Percentiles rank a stretch among this genome's conserved stretches.
Conservation (phyloP, 2,113 vertebrate genomes). For the Martes martes region DNA sequence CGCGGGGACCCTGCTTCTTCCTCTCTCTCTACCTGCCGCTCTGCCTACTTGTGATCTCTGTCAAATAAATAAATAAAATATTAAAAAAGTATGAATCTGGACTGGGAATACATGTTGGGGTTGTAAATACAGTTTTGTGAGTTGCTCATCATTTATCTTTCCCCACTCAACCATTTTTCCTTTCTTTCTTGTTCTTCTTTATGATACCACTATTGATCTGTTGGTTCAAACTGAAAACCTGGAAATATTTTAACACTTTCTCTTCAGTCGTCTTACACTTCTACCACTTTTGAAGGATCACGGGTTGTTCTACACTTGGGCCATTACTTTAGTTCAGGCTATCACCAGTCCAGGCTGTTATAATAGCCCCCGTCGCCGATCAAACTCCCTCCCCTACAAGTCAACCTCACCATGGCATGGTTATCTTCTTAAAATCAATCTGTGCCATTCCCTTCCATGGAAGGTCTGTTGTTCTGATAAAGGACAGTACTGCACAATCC, state of each 20-base stretch:
- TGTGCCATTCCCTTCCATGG: background rate
- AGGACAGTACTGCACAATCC: background rate
- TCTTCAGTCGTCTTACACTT: background rate
- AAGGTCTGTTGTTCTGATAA: background rate
- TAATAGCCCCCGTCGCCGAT: background rate
- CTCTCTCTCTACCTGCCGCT: no score
- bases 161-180: background rate
- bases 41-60: no score
- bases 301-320: background rate
- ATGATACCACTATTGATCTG: background rate
- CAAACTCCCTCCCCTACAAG: no score
- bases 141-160: background rate
- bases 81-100: background rate
- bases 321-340: background rate
- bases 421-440: background rate
- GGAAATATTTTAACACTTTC: background rate
- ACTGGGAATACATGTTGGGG: background rate
- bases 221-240: background rate
- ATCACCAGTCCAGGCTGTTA: background rate
- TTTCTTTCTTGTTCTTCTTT: background rate
- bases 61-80: no score
- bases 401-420: background rate
- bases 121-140: background rate
- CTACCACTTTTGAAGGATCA: background rate
- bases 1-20: no score